These are phyloP conservation scores for Pantherophis guttatus DNA, from an alignment of 2,113 vertebrate species.

Conservation along the genomic window DNA sequence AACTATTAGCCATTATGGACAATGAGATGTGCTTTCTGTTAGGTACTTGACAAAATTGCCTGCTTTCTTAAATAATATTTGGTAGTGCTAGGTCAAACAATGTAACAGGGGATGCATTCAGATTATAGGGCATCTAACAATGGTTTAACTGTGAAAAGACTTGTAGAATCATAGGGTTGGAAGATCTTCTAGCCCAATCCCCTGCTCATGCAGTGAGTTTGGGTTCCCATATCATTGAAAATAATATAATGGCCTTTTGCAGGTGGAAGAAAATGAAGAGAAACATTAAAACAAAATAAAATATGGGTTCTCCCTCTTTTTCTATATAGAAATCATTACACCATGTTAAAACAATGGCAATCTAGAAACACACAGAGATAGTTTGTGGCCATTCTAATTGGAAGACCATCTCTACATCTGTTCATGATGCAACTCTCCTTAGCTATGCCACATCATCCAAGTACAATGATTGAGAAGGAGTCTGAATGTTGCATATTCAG, in stretches of 20 bases:
- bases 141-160: neutral
- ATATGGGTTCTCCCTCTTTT: neutral
- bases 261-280: neutral
- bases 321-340: neutral
- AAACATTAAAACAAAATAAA: neutral
- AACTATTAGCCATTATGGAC: fast-evolving
- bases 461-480: neutral
- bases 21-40: neutral
- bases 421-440: neutral
- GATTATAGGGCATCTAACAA: neutral
- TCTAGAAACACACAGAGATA: neutral
- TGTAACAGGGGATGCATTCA: neutral
- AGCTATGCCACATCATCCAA: neutral
- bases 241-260: neutral
- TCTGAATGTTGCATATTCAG: neutral
- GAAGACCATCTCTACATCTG: neutral
- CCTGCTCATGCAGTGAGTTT: neutral
- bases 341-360: neutral
- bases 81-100: neutral
- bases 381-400: neutral
- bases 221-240: neutral
- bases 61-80: neutral
- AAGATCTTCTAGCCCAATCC: neutral
- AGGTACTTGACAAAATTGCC: too few species aligned
- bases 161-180: neutral